Evolutionary conservation across 2,888 invertebrate species (phyloP).

Genomic region (Magallana nippona): DNA sequence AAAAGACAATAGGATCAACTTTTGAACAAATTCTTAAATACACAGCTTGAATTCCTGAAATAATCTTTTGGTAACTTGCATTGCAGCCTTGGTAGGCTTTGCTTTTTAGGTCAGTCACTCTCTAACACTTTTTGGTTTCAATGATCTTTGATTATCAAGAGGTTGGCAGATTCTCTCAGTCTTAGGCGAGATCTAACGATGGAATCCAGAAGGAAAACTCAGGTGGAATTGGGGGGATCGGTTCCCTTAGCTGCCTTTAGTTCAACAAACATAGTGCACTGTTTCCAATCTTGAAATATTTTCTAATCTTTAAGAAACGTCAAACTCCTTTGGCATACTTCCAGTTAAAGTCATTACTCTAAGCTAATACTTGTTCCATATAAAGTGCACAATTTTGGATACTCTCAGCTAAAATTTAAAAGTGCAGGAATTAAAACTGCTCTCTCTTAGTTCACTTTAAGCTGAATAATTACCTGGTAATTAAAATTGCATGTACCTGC

Average conservation of each 20-base stretch:
- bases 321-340: conserved; percentile 6
- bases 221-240: not conserved
- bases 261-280: not conserved
- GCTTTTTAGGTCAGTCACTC: too few relatives aligned
- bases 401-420: too few relatives aligned
- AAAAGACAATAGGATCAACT: too few relatives aligned
- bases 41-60: too few relatives aligned
- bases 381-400: too few relatives aligned
- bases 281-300: not conserved
- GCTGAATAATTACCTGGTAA: too few relatives aligned
- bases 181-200: not conserved
- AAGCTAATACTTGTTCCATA: not conserved
- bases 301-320: conserved; percentile 7
- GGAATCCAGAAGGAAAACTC: not conserved
- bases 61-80: too few relatives aligned
- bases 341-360: not conserved
- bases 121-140: not conserved
- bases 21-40: too few relatives aligned
- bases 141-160: conserved; percentile 8
- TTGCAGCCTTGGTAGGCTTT: too few relatives aligned
- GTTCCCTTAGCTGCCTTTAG: not conserved
- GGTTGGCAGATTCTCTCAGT: not conserved
- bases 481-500: too few relatives aligned
- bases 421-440: too few relatives aligned
- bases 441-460: too few relatives aligned